Percentiles rank a stretch among this genome's conserved stretches.
phyloP scores from a whole-genome alignment of 2,888 invertebrate genomes.

The Nymphalis polychloros region DNA sequence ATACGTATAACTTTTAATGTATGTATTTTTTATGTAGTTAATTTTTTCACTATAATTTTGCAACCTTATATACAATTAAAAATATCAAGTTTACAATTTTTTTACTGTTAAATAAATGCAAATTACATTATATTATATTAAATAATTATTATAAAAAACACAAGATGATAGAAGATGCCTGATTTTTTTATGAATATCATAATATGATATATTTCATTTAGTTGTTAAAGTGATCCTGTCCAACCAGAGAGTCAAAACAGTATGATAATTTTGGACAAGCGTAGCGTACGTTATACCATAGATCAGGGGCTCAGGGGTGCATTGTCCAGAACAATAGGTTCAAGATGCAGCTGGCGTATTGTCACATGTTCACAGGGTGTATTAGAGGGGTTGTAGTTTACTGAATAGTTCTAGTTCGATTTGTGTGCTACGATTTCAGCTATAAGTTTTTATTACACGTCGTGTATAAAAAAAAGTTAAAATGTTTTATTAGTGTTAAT shows the following conservation, averaged over 20 bases:
- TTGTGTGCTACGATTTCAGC: conserved; percentile 29
- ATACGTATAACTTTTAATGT: too few relatives aligned
- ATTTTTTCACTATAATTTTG: too few relatives aligned
- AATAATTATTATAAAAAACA: too few relatives aligned
- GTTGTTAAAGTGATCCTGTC: not conserved
- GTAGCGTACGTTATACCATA: conserved; percentile 42
- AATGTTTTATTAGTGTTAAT: too few relatives aligned
- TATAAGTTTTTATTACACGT: conserved; percentile 5
- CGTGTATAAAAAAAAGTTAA: too few relatives aligned
- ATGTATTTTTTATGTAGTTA: too few relatives aligned
- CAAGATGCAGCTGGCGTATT: conserved; percentile 54
- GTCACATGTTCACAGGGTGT: conserved; percentile 28
- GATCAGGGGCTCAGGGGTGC: conserved; percentile 48
- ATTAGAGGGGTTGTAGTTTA: conserved; percentile 38
- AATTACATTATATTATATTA: too few relatives aligned
- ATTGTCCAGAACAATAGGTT: conserved; percentile 49
- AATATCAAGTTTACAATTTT: too few relatives aligned
- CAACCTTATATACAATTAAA: too few relatives aligned
- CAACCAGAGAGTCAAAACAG: conserved; percentile 13
- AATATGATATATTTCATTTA: not conserved
- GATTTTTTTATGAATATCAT: not conserved
- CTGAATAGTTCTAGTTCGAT: conserved; percentile 31
- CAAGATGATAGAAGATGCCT: too few relatives aligned
- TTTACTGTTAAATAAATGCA: too few relatives aligned
- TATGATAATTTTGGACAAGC: conserved; percentile 29